Evolutionary conservation across 1,140 invertebrate species (phyloP).

Genomic region (Stegodyphus mimosarum): DNA sequence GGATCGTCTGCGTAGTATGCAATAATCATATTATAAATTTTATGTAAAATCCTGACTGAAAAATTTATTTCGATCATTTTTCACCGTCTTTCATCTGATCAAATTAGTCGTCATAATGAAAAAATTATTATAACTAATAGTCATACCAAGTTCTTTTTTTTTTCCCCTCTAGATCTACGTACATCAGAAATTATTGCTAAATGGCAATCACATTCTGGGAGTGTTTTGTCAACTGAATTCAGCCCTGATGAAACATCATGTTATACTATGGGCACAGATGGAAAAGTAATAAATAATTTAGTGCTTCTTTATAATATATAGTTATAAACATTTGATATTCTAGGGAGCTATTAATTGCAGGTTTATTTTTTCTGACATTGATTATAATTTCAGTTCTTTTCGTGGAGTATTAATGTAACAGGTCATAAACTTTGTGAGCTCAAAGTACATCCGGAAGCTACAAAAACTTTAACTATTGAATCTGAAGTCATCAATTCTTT

Average conservation of each 20-base stretch:
- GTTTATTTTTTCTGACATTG: background rate
- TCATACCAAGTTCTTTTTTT: background rate
- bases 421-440: constrained; percentile 71
- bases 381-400: constrained; percentile 67
- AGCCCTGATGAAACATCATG: constrained; percentile 74
- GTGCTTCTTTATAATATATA: background rate
- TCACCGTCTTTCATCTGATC: no score
- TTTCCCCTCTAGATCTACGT: constrained; percentile 68
- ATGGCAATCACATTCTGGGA: constrained; percentile 71
- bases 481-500: constrained; percentile 59
- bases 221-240: constrained; percentile 72
- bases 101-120: no score
- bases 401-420: constrained; percentile 73
- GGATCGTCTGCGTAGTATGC: background rate
- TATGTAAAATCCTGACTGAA: no score
- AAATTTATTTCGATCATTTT: background rate
- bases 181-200: constrained; percentile 74
- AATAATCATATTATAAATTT: no score
- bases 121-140: no score
- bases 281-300: constrained; percentile 66
- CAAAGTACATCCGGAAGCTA: constrained; percentile 65
- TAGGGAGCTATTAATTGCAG: background rate
- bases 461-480: constrained; percentile 63
- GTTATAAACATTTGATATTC: background rate
- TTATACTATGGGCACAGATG: constrained; percentile 73